Evolutionary conservation across 1,140 invertebrate species (phyloP), one percentile per base, ranked within the genome.

Genomic region (Hycleus phaleratus): DNA sequence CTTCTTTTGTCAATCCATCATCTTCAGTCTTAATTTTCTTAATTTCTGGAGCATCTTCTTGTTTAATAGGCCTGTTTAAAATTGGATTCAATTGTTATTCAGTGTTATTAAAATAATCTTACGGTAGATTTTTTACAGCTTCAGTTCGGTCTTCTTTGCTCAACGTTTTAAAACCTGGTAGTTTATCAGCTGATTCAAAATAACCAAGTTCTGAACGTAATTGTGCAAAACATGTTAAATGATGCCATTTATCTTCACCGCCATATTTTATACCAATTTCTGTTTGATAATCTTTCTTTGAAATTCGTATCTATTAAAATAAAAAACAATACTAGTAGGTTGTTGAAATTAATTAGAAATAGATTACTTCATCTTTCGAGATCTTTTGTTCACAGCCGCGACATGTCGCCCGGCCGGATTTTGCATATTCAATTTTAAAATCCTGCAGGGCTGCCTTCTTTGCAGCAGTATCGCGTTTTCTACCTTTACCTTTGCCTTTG

Each of bases 181-280:
- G 67, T 42, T 75, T 72, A 60, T 84, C 80, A 1, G 85, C 91
- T 46, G 74, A 74, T 32, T 82, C 87, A 70, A 82, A 86, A 76
- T 88, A 98, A 39, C 85, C 79, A 2, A 95, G 69, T 49, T 91
- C 84, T 57, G 82, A 75, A 46, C 90, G 75, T n/a, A 85, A 70
- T 66, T 91, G 82, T 6, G 82, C 83, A 79, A 98, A 98, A 74
- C 96, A 98, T 58, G 92, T 87, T 7, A 95, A 74, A 77, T 98
- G 95, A 75, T 96, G 85, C 94, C 94, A 97, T 25, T 84, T 73
- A 61, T 89, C 82, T 62, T 87, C 76, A 0, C 87, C 88, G 10
- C 92, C 92, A 77, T 85, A 94, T 71, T 83, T 86, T 64, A 78
- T 81, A 0, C 85, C 90, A 44, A 87, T 77, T 62, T 91, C 87